These are phyloP conservation scores for Neodon shergylaensis DNA, from an alignment of 2,113 vertebrate species.

Conservation along the genomic window DNA sequence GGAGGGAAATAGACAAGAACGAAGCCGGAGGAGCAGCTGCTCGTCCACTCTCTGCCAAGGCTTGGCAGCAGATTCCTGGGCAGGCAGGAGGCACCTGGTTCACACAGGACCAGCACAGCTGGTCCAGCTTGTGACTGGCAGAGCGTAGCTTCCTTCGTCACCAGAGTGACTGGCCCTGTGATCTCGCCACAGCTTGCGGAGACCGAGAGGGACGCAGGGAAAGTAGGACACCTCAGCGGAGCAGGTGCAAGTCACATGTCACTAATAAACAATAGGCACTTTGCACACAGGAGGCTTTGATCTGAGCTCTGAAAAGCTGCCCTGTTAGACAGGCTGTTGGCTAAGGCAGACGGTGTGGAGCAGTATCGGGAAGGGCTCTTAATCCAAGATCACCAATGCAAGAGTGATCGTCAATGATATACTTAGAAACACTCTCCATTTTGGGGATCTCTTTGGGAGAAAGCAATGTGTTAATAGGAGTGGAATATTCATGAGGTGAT, in stretches of 20 bases:
- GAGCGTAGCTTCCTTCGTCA: conserved; percentile 75
- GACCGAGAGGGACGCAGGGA: conserved; percentile 55
- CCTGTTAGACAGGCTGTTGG: conserved; percentile 75
- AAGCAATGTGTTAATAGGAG: background rate
- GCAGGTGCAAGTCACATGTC: conserved; percentile 73
- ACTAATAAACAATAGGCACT: conserved; percentile 75
- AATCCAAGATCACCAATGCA: conserved; percentile 11
- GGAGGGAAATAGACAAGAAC: background rate
- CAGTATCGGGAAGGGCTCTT: conserved; percentile 39
- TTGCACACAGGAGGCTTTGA: conserved; percentile 75
- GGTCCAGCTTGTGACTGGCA: conserved; percentile 58
- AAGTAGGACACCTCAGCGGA: conserved; percentile 25
- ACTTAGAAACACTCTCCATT: background rate
- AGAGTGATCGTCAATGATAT: background rate
- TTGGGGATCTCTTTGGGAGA: conserved; percentile 37
- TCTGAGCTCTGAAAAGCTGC: conserved; percentile 66
- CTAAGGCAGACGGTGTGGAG: conserved; percentile 13
- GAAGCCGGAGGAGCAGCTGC: conserved; percentile 45
- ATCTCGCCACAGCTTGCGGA: conserved; percentile 69
- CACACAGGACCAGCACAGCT: conserved; percentile 53
- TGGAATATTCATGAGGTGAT: background rate
- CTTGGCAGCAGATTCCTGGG: conserved; percentile 49
- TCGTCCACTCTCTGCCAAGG: conserved; percentile 20
- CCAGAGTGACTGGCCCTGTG: conserved; percentile 64
- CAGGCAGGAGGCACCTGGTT: conserved; percentile 61